Base-by-base conservation (phyloP, 2,888 invertebrate species). In the Agrilus mali region DNA sequence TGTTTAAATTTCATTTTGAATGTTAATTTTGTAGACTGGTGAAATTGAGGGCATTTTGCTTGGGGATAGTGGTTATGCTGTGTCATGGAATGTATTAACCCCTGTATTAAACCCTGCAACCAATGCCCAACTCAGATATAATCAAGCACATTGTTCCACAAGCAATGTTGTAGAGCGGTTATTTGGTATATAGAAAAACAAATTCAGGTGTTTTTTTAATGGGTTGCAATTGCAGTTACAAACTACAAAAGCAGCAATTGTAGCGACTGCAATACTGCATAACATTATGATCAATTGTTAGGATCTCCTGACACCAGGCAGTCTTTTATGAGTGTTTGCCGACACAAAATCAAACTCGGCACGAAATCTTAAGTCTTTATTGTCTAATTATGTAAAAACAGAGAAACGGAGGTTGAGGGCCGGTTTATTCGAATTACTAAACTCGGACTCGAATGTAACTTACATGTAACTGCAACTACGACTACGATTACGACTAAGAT, bases 31-130 rank as follows among this genome's bases (percentile, higher is more conserved):
- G n/a, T 34, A 43, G 43, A 20, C 20, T 20, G 36, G 44, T 6
- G 36, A 33, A 22, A 36, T 47, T 4, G 43, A 52, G 38, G 44
- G 42, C 7, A 22, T 55, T 38, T 36, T 57, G 35, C 15, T 56
- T n/a, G 56, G 53, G 12, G 56, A 55, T 45, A 44, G 48, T 45
- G 56, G 50, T 3, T 56, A 56, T 49, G 44, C 50, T 7, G 22
- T 40, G 16, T 43, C 44, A 2, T 40, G 43, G 6, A 54, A 52
- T 44, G 34, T 58, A 32, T 36, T 57, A 35, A 56, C 53, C 6
- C 56, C 57, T 7, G n/a, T 57, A 16, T 40, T 35, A 16, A 46
- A 53, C 40, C 53, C 56, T 13, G 8, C 2, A 36, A 49, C 41
- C 22, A 37, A 40, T 8, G 43, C 46, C 20, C 50, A 55, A 43